These are phyloP conservation scores for Amblyjoppa proteus DNA, from an alignment of 2,888 invertebrate genomes.

Conservation along the genomic window DNA sequence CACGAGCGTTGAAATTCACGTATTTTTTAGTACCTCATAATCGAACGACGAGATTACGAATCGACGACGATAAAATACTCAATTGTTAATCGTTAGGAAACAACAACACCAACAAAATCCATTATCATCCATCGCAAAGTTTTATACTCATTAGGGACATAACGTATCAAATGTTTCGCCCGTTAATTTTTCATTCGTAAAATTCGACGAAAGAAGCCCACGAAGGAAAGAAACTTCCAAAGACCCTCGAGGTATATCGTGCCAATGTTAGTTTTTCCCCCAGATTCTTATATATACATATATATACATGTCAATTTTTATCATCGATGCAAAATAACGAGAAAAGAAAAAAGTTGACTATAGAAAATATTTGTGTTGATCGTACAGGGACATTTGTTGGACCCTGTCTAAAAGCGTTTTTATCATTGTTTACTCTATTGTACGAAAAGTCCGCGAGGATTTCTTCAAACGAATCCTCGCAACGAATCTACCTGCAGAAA, in stretches of 20 bases:
- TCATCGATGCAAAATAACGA: neutral
- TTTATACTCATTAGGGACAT: conserved; percentile 52
- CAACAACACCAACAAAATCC: neutral
- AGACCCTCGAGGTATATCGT: conserved; percentile 17
- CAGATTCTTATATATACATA: neutral
- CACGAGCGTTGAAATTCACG: conserved; percentile 22
- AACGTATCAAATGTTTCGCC: conserved; percentile 33
- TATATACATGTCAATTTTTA: neutral
- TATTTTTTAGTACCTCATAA: conserved; percentile 51
- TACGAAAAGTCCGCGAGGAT: neutral
- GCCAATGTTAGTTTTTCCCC: neutral
- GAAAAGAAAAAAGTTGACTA: neutral
- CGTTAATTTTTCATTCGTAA: conserved; percentile 34
- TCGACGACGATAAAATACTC: neutral
- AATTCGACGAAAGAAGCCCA: conserved; percentile 47
- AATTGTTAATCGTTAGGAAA: conserved; percentile 15
- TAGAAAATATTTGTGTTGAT: neutral
- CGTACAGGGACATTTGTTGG: neutral
- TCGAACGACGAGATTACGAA: conserved; percentile 12
- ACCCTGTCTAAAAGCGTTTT: neutral
- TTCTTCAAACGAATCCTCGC: neutral
- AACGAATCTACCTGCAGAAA: neutral
- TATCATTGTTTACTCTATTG: neutral
- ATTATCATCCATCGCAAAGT: conserved; percentile 25
- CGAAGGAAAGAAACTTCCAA: conserved; percentile 45